A percentile compares a stretch with the other conserved stretches of the same genome.
Evolutionary conservation across 2,888 invertebrate genomes (phyloP).

Genomic region (Sarcophaga caerulescens): DNA sequence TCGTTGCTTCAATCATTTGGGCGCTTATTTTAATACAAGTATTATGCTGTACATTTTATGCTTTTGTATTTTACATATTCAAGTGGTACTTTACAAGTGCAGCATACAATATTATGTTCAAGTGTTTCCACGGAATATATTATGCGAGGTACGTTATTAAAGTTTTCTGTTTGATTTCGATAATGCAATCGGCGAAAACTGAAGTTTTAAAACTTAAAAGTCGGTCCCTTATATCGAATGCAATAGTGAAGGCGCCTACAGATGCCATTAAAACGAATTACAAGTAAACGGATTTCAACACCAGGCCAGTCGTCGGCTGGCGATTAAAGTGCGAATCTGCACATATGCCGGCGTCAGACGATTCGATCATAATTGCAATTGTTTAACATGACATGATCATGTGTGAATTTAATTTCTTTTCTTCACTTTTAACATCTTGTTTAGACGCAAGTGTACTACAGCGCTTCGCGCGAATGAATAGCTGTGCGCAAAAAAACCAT

Average conservation of each 20-base stretch:
- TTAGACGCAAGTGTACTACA: constrained; percentile 24
- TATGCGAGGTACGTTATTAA: constrained; percentile 22
- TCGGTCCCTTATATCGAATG: constrained; percentile 13
- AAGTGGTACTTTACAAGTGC: constrained; percentile 15
- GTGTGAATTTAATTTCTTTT: constrained; percentile 68
- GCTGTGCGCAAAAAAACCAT: neutral
- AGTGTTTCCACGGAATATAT: neutral
- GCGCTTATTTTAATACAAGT: constrained; percentile 48
- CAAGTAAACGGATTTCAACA: constrained; percentile 64
- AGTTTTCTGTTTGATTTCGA: neutral
- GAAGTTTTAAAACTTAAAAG: constrained; percentile 6
- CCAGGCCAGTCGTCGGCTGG: constrained; percentile 23
- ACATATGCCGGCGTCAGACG: constrained; percentile 64
- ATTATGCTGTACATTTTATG: constrained; percentile 42
- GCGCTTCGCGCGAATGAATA: neutral
- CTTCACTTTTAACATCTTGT: constrained; percentile 49
- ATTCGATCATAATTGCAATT: constrained; percentile 69
- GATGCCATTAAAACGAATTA: constrained; percentile 60
- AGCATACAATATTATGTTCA: neutral
- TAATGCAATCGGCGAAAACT: neutral
- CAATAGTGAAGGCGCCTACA: constrained; percentile 55
- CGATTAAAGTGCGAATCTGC: constrained; percentile 45
- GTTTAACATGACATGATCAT: constrained; percentile 69
- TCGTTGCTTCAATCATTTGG: constrained; percentile 29
- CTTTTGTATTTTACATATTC: constrained; percentile 47